These are phyloP conservation scores for Buceros bicornis DNA, from an alignment of 2,797 vertebrate genomes.

Conservation along the genomic window DNA sequence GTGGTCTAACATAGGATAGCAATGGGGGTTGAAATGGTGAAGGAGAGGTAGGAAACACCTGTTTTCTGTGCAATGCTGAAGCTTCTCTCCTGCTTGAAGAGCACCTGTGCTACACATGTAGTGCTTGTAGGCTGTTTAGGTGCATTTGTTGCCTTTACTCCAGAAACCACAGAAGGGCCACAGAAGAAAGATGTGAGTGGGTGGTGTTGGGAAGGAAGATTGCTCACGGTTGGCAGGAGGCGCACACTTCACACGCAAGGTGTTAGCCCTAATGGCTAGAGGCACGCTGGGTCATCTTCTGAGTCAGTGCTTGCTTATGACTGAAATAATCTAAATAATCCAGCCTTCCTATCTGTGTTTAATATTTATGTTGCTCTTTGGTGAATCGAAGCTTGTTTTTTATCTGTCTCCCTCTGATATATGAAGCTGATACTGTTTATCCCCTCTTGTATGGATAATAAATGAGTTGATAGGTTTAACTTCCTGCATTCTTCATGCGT, in stretches of 20 bases:
- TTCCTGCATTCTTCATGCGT: background rate
- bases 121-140: background rate
- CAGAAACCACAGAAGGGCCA: background rate
- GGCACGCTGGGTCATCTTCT: background rate
- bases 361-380: background rate
- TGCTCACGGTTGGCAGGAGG: background rate
- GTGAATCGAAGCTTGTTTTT: background rate
- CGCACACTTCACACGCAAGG: background rate
- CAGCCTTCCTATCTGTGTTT: background rate
- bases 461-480: background rate
- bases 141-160: background rate
- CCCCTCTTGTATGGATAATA: background rate
- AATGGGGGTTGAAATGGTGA: background rate
- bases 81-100: background rate
- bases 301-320: background rate
- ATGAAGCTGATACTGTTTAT: background rate
- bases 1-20: accelerated
- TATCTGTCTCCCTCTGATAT: background rate
- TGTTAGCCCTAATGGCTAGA: background rate
- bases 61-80: background rate
- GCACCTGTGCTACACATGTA: accelerated
- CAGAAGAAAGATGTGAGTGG: background rate
- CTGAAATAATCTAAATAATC: background rate
- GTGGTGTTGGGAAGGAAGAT: background rate
- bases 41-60: background rate